Conservation (phyloP, 2,888 invertebrate genomes). For the Yponomeuta cagnagella region DNA sequence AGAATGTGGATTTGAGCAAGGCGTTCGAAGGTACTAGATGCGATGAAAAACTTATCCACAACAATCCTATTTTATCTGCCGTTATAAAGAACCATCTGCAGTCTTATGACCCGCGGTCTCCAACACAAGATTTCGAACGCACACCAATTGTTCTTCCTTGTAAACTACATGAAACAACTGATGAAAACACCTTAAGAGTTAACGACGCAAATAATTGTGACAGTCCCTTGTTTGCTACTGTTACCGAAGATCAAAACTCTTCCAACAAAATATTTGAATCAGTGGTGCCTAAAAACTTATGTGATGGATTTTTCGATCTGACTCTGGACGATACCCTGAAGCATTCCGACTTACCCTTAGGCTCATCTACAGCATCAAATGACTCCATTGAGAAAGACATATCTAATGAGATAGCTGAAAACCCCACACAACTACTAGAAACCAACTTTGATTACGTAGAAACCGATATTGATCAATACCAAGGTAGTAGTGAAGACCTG, state of each 20-base stretch:
- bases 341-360: conserved; percentile 50
- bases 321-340: conserved; percentile 54
- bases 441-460: conserved; percentile 78
- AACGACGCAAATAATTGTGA: conserved; percentile 34
- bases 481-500: conserved; percentile 31
- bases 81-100: conserved; percentile 67
- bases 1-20: conserved; percentile 66
- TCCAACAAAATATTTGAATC: conserved; percentile 25
- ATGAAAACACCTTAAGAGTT: conserved; percentile 31
- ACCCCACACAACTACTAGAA: conserved; percentile 69
- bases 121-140: conserved; percentile 74
- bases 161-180: conserved; percentile 33
- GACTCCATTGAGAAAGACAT: conserved; percentile 55
- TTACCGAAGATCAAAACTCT: conserved; percentile 19
- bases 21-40: conserved; percentile 57
- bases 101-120: conserved; percentile 75
- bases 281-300: conserved; percentile 57
- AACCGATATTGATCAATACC: conserved; percentile 36
- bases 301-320: conserved; percentile 51
- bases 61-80: conserved; percentile 66
- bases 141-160: conserved; percentile 71
- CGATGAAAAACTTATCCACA: conserved; percentile 57
- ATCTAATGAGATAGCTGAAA: conserved; percentile 39
- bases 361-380: conserved; percentile 60
- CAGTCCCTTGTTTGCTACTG: conserved; percentile 41